Evolutionary conservation across 2,113 vertebrate genomes (phyloP), one percentile per base, ranked within the genome.

Genomic region (Polypterus bichir): DNA sequence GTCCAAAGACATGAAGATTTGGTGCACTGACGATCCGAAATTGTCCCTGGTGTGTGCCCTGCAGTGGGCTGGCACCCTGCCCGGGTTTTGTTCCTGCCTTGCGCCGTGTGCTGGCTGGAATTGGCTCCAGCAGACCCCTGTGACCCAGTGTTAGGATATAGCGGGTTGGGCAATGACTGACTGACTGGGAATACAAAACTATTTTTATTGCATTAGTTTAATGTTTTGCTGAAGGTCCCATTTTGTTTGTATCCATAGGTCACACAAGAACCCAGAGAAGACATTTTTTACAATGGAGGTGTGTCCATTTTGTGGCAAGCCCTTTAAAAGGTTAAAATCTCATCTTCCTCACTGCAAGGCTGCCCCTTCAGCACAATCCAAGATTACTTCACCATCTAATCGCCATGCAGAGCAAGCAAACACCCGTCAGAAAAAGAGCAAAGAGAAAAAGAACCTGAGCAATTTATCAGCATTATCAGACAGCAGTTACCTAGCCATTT

Each of bases 311-410:
- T 97, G 92, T 57, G 84, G 72, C 58, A 87, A 84, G 65, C 70
- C 79, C 0, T 97, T 87, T 79, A 93, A 92, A 66, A 79, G 92
- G 59, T 73, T 97, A 49, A 94, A 92, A 58, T 66, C 81, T 3
- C 92, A 95, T 62, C 76, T 97, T 59, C 88, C 90, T 3, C 74
- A 92, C 61, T 97, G 93, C 75, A 94, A 84, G 59, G 69, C 79
- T 73, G 71, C 69, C 7, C 66, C 54, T 47, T 48, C 63, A 4
- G 55, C 66, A 7, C 68, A n/a, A 59, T 67, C 54, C 59, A 57
- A 65, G 62, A 58, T 63, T 1, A 47, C 68, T 8, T 48, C 49
- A 45, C 3, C 10, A 47, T n/a, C 46, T 52, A 10, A 52, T 3
- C 7, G 51, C 51, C 10, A 7, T 52, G 10, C 51, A 52, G 51